phyloP scores from a whole-genome alignment of 2,888 invertebrate species.

The Drosophila meridionalis region DNA sequence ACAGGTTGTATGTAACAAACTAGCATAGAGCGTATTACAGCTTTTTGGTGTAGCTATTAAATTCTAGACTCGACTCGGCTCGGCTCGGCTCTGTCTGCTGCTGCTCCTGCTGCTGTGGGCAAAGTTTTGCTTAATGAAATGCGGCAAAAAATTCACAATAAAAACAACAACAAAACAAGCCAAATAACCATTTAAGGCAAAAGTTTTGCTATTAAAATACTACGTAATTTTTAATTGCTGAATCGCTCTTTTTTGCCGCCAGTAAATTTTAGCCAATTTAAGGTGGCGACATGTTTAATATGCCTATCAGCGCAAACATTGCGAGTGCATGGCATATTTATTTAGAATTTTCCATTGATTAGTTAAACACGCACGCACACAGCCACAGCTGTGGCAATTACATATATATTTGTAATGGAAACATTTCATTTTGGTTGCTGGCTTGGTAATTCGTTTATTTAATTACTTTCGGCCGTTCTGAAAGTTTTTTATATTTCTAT shows the following conservation, averaged over 20 bases:
- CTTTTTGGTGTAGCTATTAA: constrained; percentile 76
- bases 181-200: constrained; percentile 74
- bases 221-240: constrained; percentile 78
- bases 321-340: constrained; percentile 41
- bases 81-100: constrained; percentile 48
- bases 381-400: constrained; percentile 23
- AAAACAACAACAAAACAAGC: constrained; percentile 50
- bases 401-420: constrained; percentile 2
- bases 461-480: constrained; percentile 62
- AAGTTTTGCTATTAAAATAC: constrained; percentile 79
- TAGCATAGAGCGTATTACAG: constrained; percentile 60
- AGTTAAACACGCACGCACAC: constrained; percentile 47
- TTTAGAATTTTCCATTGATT: constrained; percentile 68
- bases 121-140: constrained; percentile 81
- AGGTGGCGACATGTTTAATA: constrained; percentile 30
- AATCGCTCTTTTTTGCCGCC: constrained; percentile 25
- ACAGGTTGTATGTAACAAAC: constrained; percentile 76
- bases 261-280: constrained; percentile 50
- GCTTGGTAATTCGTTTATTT: constrained; percentile 73
- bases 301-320: constrained; percentile 43
- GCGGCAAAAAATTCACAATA: constrained; percentile 66
- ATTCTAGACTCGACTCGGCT: constrained; percentile 64
- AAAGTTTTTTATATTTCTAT: constrained; percentile 18
- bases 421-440: constrained; percentile 18
- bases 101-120: constrained; percentile 52